Evolutionary conservation across 2,797 vertebrate genomes (phyloP), one percentile per base, ranked within the genome.

Genomic region (Gastrophryne carolinensis): DNA sequence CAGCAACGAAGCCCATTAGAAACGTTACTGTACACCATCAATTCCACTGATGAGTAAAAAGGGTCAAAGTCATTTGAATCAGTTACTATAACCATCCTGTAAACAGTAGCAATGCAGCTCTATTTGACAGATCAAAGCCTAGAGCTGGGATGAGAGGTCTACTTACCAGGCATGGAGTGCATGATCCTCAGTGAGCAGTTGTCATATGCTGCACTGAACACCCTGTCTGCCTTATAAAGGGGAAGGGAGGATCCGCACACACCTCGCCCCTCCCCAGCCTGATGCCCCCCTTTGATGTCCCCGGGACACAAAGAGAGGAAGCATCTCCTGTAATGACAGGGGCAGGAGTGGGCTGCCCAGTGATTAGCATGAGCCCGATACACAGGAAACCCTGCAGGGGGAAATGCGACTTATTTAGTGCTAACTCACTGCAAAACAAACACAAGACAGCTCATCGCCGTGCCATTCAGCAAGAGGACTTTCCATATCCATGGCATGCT

Each of bases 341-440:
- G 74, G 37, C 60, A 62, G 57, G 58, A 53, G 49, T 35, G 50
- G 74, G 58, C 50, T 37, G 66, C 11, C 13, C 52, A 71, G 35
- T 71, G 37, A 92, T 96, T 96, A 95, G 92, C 94, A 95, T 90
- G 92, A 91, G 85, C 89, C 92, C 93, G 94, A 95, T 92, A 95
- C 90, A 93, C 95, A 96, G 95, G 94, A 96, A 95, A 92, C 86
- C 88, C 82, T 86, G 86, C 60, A 79, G 89, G 74, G n/a, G 93
- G 93, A 94, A 95, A 91, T 87, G 86, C 87, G 84, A 90, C 92
- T 94, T 94, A 96, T 77, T 54, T 57, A 71, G 92, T 93, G 91
- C 93, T 93, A 95, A 94, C 87, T 81, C 85, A 94, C 92, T 94
- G 92, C 89, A 88, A 93, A 94, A 92, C 91, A 94, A 77, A 70